phyloP scores from a whole-genome alignment of 1,140 invertebrate species.

The Odontomachus brunneus region DNA sequence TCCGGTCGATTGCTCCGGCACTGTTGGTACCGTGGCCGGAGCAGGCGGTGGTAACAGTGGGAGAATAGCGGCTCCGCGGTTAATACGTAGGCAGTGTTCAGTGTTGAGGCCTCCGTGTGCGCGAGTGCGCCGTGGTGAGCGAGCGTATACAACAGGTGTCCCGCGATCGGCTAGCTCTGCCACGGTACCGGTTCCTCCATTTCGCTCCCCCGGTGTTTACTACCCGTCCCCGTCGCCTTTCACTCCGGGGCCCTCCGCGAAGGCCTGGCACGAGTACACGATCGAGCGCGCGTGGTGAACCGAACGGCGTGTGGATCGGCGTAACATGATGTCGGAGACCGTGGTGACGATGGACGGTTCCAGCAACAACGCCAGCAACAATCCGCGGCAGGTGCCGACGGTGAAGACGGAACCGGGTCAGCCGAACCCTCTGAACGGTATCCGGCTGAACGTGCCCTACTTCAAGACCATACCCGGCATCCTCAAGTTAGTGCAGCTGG shows the following conservation, averaged over 20 bases:
- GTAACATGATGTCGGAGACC: conserved; percentile 83
- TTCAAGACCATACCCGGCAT: conserved; percentile 86
- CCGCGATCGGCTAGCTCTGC: conserved; percentile 41
- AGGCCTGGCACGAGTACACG: conserved; percentile 2
- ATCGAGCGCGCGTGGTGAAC: conserved; percentile 25
- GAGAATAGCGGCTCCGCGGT: conserved; percentile 70
- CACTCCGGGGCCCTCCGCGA: conserved; percentile 30
- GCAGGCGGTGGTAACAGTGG: conserved; percentile 53
- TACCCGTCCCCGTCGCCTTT: conserved; percentile 47
- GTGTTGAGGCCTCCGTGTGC: conserved; percentile 72
- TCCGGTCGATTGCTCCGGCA: conserved; percentile 30
- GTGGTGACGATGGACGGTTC: conserved; percentile 80
- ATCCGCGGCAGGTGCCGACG: conserved; percentile 75
- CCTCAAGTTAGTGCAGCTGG: conserved; percentile 86
- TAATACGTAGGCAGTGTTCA: conserved; percentile 74
- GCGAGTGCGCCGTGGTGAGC: conserved; percentile 70
- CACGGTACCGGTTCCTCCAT: conserved; percentile 58
- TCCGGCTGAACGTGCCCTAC: conserved; percentile 84
- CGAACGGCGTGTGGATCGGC: conserved; percentile 36
- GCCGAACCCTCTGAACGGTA: conserved; percentile 76
- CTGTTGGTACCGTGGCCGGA: conserved; percentile 12
- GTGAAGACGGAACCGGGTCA: conserved; percentile 79
- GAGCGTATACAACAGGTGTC: conserved; percentile 73
- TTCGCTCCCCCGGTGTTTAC: conserved; percentile 47
- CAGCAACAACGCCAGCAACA: conserved; percentile 77